Conservation (phyloP, 1,140 invertebrate genomes). For the Phenacoccus solenopsis region DNA sequence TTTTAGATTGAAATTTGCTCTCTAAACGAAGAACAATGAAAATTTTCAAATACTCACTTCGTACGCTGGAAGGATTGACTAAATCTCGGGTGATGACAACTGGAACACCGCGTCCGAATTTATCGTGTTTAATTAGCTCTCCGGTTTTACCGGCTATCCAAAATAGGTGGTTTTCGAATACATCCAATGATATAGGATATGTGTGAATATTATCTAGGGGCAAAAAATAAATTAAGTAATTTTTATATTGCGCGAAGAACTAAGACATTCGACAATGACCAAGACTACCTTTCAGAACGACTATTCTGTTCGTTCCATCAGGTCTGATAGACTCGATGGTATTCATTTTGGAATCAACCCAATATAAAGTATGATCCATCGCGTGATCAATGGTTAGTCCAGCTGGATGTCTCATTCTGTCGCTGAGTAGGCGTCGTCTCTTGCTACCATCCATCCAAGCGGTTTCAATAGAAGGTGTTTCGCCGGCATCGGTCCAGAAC, state of each 20-base stretch:
- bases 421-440: slow-evolving; percentile 61
- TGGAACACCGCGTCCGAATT: slow-evolving; percentile 89
- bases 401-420: slow-evolving; percentile 66
- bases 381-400: slow-evolving; percentile 81
- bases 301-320: slow-evolving; percentile 65
- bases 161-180: slow-evolving; percentile 83
- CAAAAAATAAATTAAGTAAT: slow-evolving; percentile 22
- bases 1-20: too few species aligned
- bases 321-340: slow-evolving; percentile 78
- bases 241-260: neutral
- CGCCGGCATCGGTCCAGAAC: slow-evolving; percentile 81
- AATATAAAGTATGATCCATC: slow-evolving; percentile 81
- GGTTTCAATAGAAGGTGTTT: slow-evolving; percentile 70
- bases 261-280: neutral
- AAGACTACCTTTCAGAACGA: slow-evolving; percentile 48
- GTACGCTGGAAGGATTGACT: slow-evolving; percentile 58
- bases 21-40: too few species aligned
- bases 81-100: slow-evolving; percentile 64
- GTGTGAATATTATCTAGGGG: slow-evolving; percentile 48
- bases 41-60: slow-evolving; percentile 7
- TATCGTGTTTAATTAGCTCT: slow-evolving; percentile 76
- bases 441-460: slow-evolving; percentile 93
- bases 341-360: slow-evolving; percentile 90
- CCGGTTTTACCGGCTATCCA: slow-evolving; percentile 77
- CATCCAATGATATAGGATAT: slow-evolving; percentile 76